Base-by-base conservation (phyloP, 1,140 invertebrate species). In the Aphis craccivora region DNA sequence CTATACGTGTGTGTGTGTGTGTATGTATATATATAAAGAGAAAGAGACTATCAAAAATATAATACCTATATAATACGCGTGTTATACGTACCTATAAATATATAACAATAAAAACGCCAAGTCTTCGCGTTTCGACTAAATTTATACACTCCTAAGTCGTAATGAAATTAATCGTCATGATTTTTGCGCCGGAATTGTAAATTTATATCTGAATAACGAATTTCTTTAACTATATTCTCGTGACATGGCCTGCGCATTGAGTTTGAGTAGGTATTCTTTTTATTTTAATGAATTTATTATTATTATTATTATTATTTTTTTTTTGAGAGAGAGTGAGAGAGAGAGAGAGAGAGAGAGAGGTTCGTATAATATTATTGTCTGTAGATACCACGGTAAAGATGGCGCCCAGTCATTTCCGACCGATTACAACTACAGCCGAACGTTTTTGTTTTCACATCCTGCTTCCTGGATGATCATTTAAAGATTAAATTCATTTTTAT, bases 371-470 rank as follows among this genome's bases (percentile, higher is more conserved):
- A 35, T 83, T 18, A 18, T 1, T 30, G 4, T 30, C 45, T 45
- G 84, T 53, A 45, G 7, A 22, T 37, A 25, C 23, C 18, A 51
- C 30, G 25, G 20, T 11, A 22, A 23, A 22, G 37, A 84, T 40
- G 40, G 43, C 43, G 40, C 30, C 87, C 18, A n/a, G 35, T 53
- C 48, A 37, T 53, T 55, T 35, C 35, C 51, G 37, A 55, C 48
- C 88, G 22, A 89, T 55, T 89, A 55, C 11, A 37, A 37, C 37
- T 40, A 40, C 22, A 37, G 5, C 22, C 25, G 1, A 55, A 40
- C 23, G 23, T 55, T 89, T 53, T 89, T 40, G 14, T 89, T 89
- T 55, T 89, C 88, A 37, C 88, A 40, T 89, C 51, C 48, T 89
- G 11, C 8, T 89, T 51, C 48, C 87, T 89, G 48, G 35, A 35